Base-by-base conservation (phyloP, 2,797 vertebrate species). In the Mus spretus region DNA sequence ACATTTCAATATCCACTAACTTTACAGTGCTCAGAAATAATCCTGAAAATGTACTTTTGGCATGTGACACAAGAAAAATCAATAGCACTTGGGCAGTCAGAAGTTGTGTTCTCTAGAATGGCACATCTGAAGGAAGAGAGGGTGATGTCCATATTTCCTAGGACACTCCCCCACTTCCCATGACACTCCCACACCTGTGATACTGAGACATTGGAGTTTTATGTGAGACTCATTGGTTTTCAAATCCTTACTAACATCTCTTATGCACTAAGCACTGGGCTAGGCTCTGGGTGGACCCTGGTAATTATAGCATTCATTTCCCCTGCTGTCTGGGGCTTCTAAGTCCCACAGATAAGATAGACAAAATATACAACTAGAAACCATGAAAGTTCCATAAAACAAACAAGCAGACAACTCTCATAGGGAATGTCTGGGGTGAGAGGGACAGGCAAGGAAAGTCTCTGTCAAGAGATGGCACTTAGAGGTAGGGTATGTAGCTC, bases 1-100 rank as follows among this genome's bases (percentile, higher is more conserved):
- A 92, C 20, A 78, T 95, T 83, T 82, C 88, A 74, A 89, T 90
- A 63, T 78, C 74, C 28, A 84, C 74, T 55, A 92, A 37, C 77
- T 88, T n/a, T 2, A 61, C 2, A 37, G 12, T 77, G 53, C 26
- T 90, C 59, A 77, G 53, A 96, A 72, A 78, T 79, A n/a, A 72
- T 94, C 8, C 59, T 90, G 94, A 74, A 90, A 78, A 88, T 82
- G 81, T 67, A 37, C 24, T 13, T 91, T 57, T 63, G 34, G 57
- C 72, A 94, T 14, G 44, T 20, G 13, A 37, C 12, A 34, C 20
- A 82, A 85, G 40, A 55, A 90, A 96, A 74, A 53, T 77, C 78
- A 81, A 65, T 44, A 50, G 2, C 63, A 50, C 55, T 67, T 95
- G 80, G 63, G 3, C 13, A 78, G 10, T 40, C 78, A 81, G 80